Evolutionary conservation across 2,113 vertebrate species (phyloP).

Genomic region (Hyla sarda): DNA sequence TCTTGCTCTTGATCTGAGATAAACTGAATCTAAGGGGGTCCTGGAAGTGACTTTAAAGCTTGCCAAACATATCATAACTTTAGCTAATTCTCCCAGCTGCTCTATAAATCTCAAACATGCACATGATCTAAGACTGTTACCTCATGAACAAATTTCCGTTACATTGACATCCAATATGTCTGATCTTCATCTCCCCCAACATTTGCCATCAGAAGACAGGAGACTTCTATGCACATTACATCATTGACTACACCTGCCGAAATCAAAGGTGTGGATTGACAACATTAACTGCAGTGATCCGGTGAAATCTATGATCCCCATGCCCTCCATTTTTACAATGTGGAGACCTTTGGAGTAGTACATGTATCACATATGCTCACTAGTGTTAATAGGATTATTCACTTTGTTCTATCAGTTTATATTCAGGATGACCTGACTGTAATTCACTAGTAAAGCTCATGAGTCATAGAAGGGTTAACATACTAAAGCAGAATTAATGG

Average conservation of each 20-base stretch:
- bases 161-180: no score
- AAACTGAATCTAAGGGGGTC: neutral
- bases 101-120: no score
- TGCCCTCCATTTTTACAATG: neutral
- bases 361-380: no score
- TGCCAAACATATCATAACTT: no score
- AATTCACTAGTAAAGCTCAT: neutral
- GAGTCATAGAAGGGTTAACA: constrained; percentile 30
- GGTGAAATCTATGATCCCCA: neutral
- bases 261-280: neutral
- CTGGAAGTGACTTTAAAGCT: no score
- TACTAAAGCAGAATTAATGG: constrained; percentile 9
- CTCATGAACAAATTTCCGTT: no score
- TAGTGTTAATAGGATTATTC: neutral
- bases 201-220: neutral
- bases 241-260: neutral
- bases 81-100: no score
- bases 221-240: neutral
- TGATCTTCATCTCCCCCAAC: neutral
- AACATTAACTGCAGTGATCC: neutral
- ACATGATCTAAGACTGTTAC: no score
- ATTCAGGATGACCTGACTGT: neutral
- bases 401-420: neutral
- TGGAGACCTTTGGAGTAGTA: neutral
- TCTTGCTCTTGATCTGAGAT: neutral